Evolutionary conservation across 1,140 invertebrate genomes (phyloP).

Genomic region (Andrena cerasifolii): DNA sequence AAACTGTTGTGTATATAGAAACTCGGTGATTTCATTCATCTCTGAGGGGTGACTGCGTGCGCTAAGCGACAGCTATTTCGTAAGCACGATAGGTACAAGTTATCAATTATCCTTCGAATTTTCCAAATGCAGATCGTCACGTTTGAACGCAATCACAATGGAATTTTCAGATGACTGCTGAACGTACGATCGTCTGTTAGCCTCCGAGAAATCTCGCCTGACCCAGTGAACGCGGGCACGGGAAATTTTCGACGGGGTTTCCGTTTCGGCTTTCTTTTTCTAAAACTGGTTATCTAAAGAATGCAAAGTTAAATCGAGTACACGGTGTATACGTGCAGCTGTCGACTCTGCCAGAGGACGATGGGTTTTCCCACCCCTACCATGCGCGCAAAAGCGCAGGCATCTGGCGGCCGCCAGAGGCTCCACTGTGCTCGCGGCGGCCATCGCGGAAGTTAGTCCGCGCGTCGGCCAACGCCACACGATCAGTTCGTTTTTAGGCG

Average conservation of each 20-base stretch:
- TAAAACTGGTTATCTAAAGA: slow-evolving; percentile 33
- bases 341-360: slow-evolving; percentile 56
- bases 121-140: neutral
- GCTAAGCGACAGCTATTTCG: no score
- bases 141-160: no score
- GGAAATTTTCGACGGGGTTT: neutral
- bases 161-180: no score
- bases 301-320: slow-evolving; percentile 38
- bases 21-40: no score
- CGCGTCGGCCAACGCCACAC: neutral
- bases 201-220: neutral
- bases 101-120: neutral
- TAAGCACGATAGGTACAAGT: neutral
- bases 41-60: no score
- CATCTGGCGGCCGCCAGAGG: slow-evolving; percentile 27
- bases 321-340: slow-evolving; percentile 29
- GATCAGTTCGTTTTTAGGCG: slow-evolving; percentile 54
- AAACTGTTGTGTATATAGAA: no score
- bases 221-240: neutral
- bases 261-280: slow-evolving; percentile 10
- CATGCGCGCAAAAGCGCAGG: neutral
- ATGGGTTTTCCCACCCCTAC: slow-evolving; percentile 70
- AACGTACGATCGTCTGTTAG: no score
- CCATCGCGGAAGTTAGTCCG: slow-evolving; percentile 27
- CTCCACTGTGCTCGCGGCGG: slow-evolving; percentile 10